Conservation (phyloP, 2,113 vertebrate species). For the Peromyscus maniculatus region DNA sequence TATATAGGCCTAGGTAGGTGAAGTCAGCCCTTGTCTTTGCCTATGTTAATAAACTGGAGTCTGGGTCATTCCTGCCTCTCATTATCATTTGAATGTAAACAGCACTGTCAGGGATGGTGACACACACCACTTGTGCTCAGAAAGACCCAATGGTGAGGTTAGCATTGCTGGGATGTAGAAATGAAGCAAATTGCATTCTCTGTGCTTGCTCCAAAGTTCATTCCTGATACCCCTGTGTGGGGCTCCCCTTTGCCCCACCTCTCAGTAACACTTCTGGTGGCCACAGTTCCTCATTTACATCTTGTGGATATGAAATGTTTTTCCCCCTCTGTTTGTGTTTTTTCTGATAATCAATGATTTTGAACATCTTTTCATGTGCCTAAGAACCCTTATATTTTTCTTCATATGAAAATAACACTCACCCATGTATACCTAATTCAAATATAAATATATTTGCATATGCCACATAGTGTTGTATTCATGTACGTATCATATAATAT, state of each 20-base stretch:
- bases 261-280: background rate
- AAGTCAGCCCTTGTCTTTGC: background rate
- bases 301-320: background rate
- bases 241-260: background rate
- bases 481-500: background rate
- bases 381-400: background rate
- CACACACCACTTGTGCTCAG: background rate
- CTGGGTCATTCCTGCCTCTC: background rate
- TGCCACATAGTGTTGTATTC: background rate
- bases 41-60: background rate
- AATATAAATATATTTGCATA: background rate
- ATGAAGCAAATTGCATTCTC: background rate
- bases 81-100: background rate
- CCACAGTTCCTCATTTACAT: background rate
- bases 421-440: background rate
- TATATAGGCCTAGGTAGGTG: background rate
- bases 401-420: slow-evolving; percentile 10
- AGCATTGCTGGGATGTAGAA: background rate
- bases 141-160: background rate
- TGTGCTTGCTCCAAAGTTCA: background rate
- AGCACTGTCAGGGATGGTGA: no score
- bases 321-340: background rate
- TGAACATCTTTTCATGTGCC: slow-evolving; percentile 20
- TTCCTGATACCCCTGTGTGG: background rate
- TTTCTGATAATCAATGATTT: background rate